Evolutionary conservation across 1,140 invertebrate genomes (phyloP).

Genomic region (Phymorhynchus buccinoides): DNA sequence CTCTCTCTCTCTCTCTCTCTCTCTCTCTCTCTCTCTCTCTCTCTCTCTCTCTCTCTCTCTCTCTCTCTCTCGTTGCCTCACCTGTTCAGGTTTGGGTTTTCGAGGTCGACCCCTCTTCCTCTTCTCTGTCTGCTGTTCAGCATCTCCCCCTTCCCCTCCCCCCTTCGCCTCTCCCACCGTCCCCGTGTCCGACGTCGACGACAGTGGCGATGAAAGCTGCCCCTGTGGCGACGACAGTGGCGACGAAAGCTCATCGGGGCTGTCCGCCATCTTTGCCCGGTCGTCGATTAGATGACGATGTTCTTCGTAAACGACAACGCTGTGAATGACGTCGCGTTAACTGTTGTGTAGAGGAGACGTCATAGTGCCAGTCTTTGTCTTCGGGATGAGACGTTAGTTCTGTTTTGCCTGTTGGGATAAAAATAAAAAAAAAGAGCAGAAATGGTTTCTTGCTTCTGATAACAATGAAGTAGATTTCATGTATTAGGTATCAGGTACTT

Average conservation of each 20-base stretch:
- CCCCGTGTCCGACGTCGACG: neutral
- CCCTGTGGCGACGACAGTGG: neutral
- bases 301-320: neutral
- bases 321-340: neutral
- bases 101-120: neutral
- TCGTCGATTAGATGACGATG: neutral
- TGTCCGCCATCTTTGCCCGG: neutral
- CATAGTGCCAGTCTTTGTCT: conserved; percentile 33
- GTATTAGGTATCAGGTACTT: too few species aligned
- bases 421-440: too few species aligned
- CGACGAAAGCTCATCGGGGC: neutral
- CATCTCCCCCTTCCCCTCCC: neutral
- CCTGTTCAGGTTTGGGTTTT: conserved; percentile 3
- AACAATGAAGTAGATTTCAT: too few species aligned
- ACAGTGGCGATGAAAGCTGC: neutral
- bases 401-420: too few species aligned
- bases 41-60: too few species aligned
- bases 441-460: too few species aligned
- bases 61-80: neutral
- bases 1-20: neutral
- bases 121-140: neutral
- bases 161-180: neutral
- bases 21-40: too few species aligned
- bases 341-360: neutral
- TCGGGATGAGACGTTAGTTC: too few species aligned